Percentiles rank a stretch among this genome's conserved stretches.
These are phyloP conservation scores for Rhodinocichla rosea DNA, from an alignment of 2,113 vertebrate genomes.

Conservation along the genomic window DNA sequence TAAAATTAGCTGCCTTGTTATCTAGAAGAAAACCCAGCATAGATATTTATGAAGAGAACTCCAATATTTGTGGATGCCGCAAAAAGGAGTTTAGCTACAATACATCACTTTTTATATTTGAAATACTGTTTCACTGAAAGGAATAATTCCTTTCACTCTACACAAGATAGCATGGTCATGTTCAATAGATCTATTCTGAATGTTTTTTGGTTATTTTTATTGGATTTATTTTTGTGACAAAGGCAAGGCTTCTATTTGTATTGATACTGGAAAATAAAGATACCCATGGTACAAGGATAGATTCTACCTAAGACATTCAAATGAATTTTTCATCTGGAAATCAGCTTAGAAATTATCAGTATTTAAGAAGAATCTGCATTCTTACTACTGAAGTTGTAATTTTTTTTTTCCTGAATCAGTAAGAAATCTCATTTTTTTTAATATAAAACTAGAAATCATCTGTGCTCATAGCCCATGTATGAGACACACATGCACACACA, in stretches of 20 bases:
- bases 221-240: background rate
- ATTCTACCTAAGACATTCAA: background rate
- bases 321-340: background rate
- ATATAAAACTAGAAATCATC: background rate
- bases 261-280: background rate
- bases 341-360: background rate
- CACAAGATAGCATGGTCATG: background rate
- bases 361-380: background rate
- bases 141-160: background rate
- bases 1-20: background rate
- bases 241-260: background rate
- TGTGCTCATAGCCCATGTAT: background rate
- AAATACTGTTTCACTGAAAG: background rate
- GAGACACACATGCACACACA: background rate
- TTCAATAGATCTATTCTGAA: background rate
- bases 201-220: background rate
- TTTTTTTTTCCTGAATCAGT: background rate
- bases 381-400: background rate
- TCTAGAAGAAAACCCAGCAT: background rate
- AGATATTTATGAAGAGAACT: background rate
- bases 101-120: background rate
- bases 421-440: background rate
- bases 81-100: background rate
- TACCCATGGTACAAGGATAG: background rate
- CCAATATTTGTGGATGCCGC: background rate